Evolutionary conservation across 2,797 vertebrate species (phyloP), one percentile per base, ranked within the genome.

Genomic region (Crocidura indochinensis): DNA sequence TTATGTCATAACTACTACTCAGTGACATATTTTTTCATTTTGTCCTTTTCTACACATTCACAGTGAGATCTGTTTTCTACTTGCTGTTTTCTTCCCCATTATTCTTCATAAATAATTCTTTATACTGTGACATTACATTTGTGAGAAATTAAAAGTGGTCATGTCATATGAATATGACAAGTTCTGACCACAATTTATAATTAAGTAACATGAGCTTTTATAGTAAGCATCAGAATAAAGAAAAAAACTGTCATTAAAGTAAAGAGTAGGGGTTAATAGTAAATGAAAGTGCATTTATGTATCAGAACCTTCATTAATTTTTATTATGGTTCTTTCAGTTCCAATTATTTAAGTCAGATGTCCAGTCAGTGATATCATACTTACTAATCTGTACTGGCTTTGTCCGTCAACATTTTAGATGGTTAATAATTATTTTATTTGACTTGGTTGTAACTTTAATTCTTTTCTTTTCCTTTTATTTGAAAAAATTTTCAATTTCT

Each of bases 191-290:
- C 77, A 53, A 3, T 80, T 94, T 17, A 47, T 27, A 60, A 75
- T 80, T 76, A 85, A 88, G 44, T 84, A 87, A 78, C 80, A 31
- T 73, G 79, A 77, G 12, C 56, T 95, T 90, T 88, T 84, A 82
- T 82, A 74, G 14, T 46, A 77, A 60, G 56, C 56, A 19, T 53
- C 27, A 75, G 77, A 27, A 79, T 38, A 76, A 89, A 69, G 91
- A 77, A 89, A 88, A 76, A 31, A 79, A 93, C 47, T 95, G 49
- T 77, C 74, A 88, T 92, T 29, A 79, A 80, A 64, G 26, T 67
- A 14, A 75, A 47, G 11, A 11, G 4, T n/a, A 77, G 12, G 15
- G 1, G 15, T 49, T 92, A 6, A 15, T 56, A 67, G 84, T 31
- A 92, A 92, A 78, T 71, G 46, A 92, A 92, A 84, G 12, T 22